These are phyloP conservation scores for Thermophis baileyi DNA, from an alignment of 2,113 vertebrate species.

Conservation along the genomic window DNA sequence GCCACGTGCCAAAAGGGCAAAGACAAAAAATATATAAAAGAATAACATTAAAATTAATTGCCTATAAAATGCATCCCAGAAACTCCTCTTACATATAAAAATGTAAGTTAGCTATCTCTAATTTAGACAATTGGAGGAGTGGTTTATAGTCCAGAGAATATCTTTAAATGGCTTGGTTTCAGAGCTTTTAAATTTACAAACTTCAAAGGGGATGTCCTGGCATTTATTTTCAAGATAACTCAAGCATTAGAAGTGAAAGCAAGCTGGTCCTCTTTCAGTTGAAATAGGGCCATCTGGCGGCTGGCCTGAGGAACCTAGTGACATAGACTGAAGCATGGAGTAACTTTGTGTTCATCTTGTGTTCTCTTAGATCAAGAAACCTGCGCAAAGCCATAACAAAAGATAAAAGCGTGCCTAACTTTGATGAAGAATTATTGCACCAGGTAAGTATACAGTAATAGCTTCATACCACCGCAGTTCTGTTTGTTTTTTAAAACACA, in stretches of 20 bases:
- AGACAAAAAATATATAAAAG: too few species aligned
- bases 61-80: not conserved
- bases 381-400: slow-evolving; percentile 73
- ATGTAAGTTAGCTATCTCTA: not conserved
- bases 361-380: slow-evolving; percentile 63
- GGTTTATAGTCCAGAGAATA: not conserved
- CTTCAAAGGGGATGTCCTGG: not conserved
- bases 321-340: not conserved
- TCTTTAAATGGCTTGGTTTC: slow-evolving; percentile 3
- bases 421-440: slow-evolving; percentile 66
- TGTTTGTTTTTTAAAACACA: slow-evolving; percentile 8
- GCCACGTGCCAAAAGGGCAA: not conserved
- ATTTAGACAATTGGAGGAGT: not conserved
- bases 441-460: slow-evolving; percentile 67
- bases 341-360: slow-evolving; percentile 10
- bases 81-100: not conserved
- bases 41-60: not conserved
- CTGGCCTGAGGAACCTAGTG: not conserved
- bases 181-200: not conserved
- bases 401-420: slow-evolving; percentile 75
- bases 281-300: slow-evolving; percentile 54
- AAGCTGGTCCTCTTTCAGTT: not conserved
- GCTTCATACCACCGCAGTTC: not conserved
- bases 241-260: not conserved
- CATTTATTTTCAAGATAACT: not conserved